A percentile compares a stretch with the other conserved stretches of the same genome.
Conservation (phyloP, 2,888 invertebrate species). For the Arrhopalites spinosus region DNA sequence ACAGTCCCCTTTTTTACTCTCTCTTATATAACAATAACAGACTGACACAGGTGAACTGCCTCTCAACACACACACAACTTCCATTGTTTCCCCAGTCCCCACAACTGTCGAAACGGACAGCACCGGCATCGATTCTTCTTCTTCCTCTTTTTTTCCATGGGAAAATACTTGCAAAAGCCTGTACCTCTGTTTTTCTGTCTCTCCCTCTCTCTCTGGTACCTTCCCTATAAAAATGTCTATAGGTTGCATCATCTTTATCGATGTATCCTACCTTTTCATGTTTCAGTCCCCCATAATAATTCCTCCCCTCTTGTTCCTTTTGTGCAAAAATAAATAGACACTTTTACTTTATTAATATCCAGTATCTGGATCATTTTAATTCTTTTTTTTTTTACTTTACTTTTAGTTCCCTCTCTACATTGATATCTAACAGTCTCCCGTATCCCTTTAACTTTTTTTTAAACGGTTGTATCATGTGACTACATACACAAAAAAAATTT, state of each 20-base stretch:
- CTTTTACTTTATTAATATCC: no score
- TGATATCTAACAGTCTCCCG: no score
- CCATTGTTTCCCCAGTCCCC: slow-evolving; percentile 29
- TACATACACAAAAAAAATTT: no score
- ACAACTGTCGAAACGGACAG: slow-evolving; percentile 35
- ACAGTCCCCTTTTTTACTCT: not conserved
- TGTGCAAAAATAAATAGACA: slow-evolving; percentile 19
- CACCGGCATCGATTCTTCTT: slow-evolving; percentile 35
- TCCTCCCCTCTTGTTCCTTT: not conserved
- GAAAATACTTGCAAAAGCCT: slow-evolving; percentile 35
- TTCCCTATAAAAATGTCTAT: no score
- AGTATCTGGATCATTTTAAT: no score
- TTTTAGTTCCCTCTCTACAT: no score
- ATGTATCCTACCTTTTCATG: slow-evolving; percentile 3
- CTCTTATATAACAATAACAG: not conserved
- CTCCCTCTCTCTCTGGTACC: not conserved
- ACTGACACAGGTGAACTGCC: slow-evolving; percentile 34
- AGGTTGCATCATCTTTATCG: no score
- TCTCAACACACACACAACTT: slow-evolving; percentile 19
- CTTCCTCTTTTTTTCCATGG: slow-evolving; percentile 6
- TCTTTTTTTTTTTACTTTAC: no score
- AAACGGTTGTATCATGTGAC: no score
- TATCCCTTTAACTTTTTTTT: no score
- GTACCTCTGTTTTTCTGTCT: not conserved
- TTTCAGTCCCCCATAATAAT: not conserved